phyloP scores from a whole-genome alignment of 2,797 vertebrate genomes.

The Gephyroberyx darwinii region DNA sequence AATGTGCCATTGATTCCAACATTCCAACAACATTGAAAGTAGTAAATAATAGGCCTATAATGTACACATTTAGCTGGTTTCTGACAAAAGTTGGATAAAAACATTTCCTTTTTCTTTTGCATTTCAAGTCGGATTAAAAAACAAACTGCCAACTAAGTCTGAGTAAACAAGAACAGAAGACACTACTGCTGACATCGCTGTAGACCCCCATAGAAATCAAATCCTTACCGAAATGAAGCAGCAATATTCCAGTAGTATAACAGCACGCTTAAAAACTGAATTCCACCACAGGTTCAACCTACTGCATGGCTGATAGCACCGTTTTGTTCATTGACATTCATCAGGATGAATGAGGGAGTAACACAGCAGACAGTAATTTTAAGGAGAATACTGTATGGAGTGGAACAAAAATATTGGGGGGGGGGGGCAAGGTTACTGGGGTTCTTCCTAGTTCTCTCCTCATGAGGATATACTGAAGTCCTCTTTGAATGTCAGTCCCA shows the following conservation, averaged over 20 bases:
- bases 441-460: constrained; percentile 26
- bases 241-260: constrained; percentile 26
- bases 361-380: constrained; percentile 29
- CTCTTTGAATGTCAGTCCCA: constrained; percentile 49
- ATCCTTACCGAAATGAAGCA: constrained; percentile 9
- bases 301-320: constrained; percentile 72
- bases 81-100: constrained; percentile 36
- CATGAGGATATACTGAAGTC: constrained; percentile 47
- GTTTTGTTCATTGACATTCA: constrained; percentile 54
- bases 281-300: constrained; percentile 48
- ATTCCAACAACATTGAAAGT: constrained; percentile 30
- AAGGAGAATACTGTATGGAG: constrained; percentile 38
- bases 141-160: constrained; percentile 28
- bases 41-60: constrained; percentile 47
- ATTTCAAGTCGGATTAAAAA: constrained; percentile 46
- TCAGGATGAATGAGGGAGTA: constrained; percentile 23
- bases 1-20: constrained; percentile 38
- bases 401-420: neutral
- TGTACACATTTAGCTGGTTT: constrained; percentile 50
- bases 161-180: constrained; percentile 35
- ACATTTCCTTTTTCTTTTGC: constrained; percentile 12
- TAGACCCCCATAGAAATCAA: constrained; percentile 3
- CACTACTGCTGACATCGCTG: constrained; percentile 8
- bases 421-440: neutral
- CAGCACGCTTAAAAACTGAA: constrained; percentile 7